Percentiles rank a stretch among this genome's conserved stretches.
Conservation (phyloP, 2,888 invertebrate species). For the Tipula unca region DNA sequence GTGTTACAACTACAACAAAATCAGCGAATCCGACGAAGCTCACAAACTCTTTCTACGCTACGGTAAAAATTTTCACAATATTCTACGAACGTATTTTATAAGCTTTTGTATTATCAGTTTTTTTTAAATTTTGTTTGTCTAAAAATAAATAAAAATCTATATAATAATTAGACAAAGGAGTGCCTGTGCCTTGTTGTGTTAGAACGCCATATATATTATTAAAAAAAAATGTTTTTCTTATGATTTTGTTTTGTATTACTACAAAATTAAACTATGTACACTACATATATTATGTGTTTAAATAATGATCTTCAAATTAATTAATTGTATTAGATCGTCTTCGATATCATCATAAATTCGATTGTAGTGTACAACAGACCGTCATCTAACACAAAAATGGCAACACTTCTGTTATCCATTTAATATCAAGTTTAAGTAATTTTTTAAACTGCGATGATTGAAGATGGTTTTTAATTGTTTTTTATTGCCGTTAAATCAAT, state of each 20-base stretch:
- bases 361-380: neutral
- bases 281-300: neutral
- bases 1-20: neutral
- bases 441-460: neutral
- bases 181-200: constrained; percentile 25
- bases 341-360: no score
- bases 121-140: constrained; percentile 19
- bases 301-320: neutral
- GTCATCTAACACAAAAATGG: neutral
- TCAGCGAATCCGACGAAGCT: neutral
- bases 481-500: neutral
- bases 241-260: neutral
- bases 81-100: constrained; percentile 14
- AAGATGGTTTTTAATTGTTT: neutral
- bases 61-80: constrained; percentile 19
- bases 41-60: constrained; percentile 9
- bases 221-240: neutral
- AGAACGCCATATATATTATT: constrained; percentile 19
- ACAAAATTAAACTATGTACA: no score
- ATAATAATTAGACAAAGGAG: constrained; percentile 18
- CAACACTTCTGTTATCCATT: neutral
- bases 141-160: constrained; percentile 18
- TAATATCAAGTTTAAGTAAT: constrained; percentile 4
- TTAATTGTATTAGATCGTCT: neutral
- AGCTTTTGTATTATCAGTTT: constrained; percentile 15